Evolutionary conservation across 2,797 vertebrate species (phyloP).

Genomic region (Malacoraja senta): DNA sequence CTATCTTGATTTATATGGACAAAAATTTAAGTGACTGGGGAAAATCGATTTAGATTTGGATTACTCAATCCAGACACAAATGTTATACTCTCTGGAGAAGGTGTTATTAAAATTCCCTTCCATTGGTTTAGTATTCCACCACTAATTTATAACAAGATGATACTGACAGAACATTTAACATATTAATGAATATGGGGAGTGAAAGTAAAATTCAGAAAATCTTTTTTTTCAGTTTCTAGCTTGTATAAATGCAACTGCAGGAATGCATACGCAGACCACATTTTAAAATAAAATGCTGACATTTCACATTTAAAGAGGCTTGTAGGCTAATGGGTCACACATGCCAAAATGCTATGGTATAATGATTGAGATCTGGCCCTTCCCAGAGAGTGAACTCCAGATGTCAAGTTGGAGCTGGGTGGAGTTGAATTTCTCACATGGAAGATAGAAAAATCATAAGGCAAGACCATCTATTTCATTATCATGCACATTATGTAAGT

Average conservation of each 20-base stretch:
- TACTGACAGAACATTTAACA: background rate
- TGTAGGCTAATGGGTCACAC: background rate
- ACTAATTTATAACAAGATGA: background rate
- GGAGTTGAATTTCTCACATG: background rate
- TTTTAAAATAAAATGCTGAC: too few relatives aligned
- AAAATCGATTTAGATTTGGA: background rate
- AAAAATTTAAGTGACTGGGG: background rate
- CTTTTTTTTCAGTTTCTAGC: background rate
- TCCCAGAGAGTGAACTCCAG: background rate
- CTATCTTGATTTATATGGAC: background rate
- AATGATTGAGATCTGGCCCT: background rate
- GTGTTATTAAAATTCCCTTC: background rate
- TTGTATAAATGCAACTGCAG: background rate
- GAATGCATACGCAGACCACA: too few relatives aligned
- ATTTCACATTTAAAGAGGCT: background rate
- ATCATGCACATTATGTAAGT: background rate
- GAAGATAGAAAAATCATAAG: background rate
- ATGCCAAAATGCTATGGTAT: background rate
- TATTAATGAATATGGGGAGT: background rate
- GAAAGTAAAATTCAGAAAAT: background rate
- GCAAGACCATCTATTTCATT: background rate
- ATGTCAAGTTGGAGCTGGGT: background rate
- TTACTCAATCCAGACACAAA: background rate
- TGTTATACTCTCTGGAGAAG: background rate
- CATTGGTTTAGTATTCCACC: background rate